Evolutionary conservation across 2,888 invertebrate genomes (phyloP).

Genomic region (Dusona sp.): DNA sequence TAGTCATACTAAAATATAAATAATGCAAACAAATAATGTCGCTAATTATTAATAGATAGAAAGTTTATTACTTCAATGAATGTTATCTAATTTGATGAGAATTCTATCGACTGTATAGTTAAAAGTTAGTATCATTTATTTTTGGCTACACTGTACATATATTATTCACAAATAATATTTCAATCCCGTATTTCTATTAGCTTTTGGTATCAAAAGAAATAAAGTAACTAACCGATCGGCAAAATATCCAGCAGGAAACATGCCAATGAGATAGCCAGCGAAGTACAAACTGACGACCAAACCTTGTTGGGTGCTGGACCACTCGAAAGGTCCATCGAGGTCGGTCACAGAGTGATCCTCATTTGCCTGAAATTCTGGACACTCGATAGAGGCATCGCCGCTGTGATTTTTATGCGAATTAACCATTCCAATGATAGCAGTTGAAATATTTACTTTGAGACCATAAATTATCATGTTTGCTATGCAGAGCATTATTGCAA

Average conservation of each 20-base stretch:
- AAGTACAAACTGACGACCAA: conserved; percentile 81
- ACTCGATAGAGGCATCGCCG: conserved; percentile 69
- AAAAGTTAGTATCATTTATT: too few species aligned
- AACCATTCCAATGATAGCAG: conserved; percentile 82
- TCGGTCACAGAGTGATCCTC: conserved; percentile 57
- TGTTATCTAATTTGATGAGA: too few species aligned
- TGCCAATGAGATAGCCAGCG: conserved; percentile 81
- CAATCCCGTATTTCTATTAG: too few species aligned
- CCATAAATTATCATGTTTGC: conserved; percentile 84
- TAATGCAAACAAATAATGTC: too few species aligned
- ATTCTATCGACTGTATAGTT: too few species aligned
- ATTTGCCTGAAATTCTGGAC: conserved; percentile 72
- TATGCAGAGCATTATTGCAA: conserved; percentile 82
- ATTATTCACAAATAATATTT: too few species aligned
- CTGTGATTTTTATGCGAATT: conserved; percentile 68
- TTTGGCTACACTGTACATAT: too few species aligned
- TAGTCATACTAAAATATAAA: too few species aligned
- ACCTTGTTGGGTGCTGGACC: conserved; percentile 79
- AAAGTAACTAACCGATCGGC: conserved; percentile 79
- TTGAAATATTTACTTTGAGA: conserved; percentile 81
- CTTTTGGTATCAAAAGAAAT: background rate
- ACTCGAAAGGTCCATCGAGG: conserved; percentile 80
- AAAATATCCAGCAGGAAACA: conserved; percentile 82
- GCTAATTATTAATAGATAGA: too few species aligned
- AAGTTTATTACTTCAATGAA: too few species aligned